Conservation (phyloP, 2,888 invertebrate genomes). For the Drosophila buzzatii region DNA sequence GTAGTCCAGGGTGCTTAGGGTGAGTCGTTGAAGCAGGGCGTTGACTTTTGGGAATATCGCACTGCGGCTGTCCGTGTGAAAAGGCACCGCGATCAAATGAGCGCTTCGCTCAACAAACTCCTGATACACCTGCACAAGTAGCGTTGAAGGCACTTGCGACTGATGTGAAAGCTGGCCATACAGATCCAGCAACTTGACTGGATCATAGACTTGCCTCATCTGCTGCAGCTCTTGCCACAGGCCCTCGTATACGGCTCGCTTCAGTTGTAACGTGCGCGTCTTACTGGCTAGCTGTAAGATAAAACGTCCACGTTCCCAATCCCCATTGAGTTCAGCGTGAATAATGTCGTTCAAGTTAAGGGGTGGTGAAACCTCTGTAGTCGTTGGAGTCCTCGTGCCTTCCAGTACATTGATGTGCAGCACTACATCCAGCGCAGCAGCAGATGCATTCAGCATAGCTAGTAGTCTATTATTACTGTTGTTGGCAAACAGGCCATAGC, state of each 20-base stretch:
- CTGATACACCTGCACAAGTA: slow-evolving; percentile 38
- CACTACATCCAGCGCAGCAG: slow-evolving; percentile 44
- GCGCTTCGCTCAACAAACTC: slow-evolving; percentile 53
- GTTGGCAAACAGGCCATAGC: not conserved
- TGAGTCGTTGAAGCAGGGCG: slow-evolving; percentile 51
- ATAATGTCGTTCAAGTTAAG: slow-evolving; percentile 50
- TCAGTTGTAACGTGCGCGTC: slow-evolving; percentile 51
- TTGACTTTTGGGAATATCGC: slow-evolving; percentile 55
- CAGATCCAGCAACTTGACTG: slow-evolving; percentile 58
- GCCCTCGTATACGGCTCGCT: slow-evolving; percentile 62
- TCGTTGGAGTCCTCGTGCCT: not conserved
- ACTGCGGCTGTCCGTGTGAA: slow-evolving; percentile 41
- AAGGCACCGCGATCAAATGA: slow-evolving; percentile 63
- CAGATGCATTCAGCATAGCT: slow-evolving; percentile 38
- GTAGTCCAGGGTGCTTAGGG: slow-evolving; percentile 49
- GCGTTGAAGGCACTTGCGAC: slow-evolving; percentile 33
- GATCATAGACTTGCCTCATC: slow-evolving; percentile 58
- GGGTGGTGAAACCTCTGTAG: slow-evolving; percentile 2
- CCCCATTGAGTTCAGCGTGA: slow-evolving; percentile 58
- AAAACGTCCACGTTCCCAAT: slow-evolving; percentile 58
- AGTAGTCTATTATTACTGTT: slow-evolving; percentile 34
- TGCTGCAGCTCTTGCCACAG: slow-evolving; percentile 69
- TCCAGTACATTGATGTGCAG: slow-evolving; percentile 52
- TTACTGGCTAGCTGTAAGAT: slow-evolving; percentile 45
- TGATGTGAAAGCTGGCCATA: slow-evolving; percentile 39